A percentile compares a stretch with the other conserved stretches of the same genome.
Evolutionary conservation across 2,888 invertebrate genomes (phyloP).

Genomic region (Altica lythri): DNA sequence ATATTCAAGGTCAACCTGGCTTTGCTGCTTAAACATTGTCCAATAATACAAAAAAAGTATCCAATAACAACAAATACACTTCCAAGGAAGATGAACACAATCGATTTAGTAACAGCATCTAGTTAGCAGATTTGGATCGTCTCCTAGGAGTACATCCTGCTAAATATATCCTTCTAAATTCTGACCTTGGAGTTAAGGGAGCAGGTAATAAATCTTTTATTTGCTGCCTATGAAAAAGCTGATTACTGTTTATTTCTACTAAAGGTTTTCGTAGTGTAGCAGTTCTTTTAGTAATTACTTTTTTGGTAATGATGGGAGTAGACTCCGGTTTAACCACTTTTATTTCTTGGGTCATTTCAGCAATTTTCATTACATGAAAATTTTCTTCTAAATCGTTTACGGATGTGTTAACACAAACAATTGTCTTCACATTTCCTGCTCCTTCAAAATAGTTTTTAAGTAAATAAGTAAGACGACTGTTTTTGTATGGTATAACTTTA

Average conservation of each 20-base stretch:
- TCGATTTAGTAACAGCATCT: constrained; percentile 88
- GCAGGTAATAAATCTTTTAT: no score
- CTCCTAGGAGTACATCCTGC: constrained; percentile 23
- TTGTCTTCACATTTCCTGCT: constrained; percentile 93
- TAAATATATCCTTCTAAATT: constrained; percentile 2
- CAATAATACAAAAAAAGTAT: constrained; percentile 79
- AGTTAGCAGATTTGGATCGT: no score
- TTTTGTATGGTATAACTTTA: no score
- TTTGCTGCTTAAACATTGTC: constrained; percentile 76
- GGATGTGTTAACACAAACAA: constrained; percentile 95
- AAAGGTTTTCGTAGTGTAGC: constrained; percentile 42
- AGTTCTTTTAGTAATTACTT: constrained; percentile 35
- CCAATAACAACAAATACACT: constrained; percentile 77
- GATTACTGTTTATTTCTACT: no score
- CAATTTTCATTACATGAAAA: constrained; percentile 89
- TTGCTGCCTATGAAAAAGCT: no score
- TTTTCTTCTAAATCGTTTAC: constrained; percentile 95
- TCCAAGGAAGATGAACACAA: constrained; percentile 79
- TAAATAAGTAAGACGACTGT: no score
- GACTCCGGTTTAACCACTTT: constrained; percentile 73
- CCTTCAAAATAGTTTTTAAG: constrained; percentile 97
- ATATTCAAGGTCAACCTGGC: constrained; percentile 81
- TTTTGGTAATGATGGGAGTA: constrained; percentile 49
- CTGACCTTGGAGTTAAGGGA: constrained; percentile 3
- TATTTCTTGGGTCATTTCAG: constrained; percentile 95